phyloP scores from a whole-genome alignment of 2,113 vertebrate genomes.

The Chloropsis cyanopogon region DNA sequence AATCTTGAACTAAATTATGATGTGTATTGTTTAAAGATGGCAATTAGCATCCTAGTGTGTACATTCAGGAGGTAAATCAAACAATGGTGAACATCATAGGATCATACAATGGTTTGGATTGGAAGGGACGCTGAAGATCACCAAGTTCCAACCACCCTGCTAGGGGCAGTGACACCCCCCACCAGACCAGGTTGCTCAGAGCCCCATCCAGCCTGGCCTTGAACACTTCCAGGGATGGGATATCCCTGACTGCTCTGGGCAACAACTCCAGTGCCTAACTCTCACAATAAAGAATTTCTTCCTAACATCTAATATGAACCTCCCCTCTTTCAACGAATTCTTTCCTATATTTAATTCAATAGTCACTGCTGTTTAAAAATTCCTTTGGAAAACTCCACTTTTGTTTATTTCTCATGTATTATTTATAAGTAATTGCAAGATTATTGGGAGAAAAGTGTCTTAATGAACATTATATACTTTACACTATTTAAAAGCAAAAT shows the following conservation, averaged over 20 bases:
- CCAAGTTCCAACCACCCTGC: accelerated
- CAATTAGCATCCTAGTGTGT: neutral
- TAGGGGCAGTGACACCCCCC: too few species aligned
- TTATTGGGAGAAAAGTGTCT: neutral
- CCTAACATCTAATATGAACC: neutral
- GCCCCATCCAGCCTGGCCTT: neutral
- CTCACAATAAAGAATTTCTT: neutral
- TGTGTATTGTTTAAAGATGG: neutral
- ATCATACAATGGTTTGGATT: neutral
- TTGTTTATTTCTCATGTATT: neutral
- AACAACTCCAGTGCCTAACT: neutral
- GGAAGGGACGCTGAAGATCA: neutral
- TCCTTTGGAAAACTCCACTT: neutral
- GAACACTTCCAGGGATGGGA: neutral
- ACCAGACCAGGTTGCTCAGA: neutral
- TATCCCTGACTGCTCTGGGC: too few species aligned
- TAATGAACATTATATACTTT: neutral
- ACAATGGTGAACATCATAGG: neutral
- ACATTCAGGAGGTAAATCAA: neutral
- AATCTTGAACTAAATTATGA: neutral
- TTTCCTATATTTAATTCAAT: neutral
- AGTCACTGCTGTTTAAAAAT: neutral
- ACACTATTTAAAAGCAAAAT: neutral
- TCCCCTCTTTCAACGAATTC: neutral
- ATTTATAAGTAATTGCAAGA: neutral